Evolutionary conservation across 2,113 vertebrate genomes (phyloP).

Genomic region (Sander vitreus): DNA sequence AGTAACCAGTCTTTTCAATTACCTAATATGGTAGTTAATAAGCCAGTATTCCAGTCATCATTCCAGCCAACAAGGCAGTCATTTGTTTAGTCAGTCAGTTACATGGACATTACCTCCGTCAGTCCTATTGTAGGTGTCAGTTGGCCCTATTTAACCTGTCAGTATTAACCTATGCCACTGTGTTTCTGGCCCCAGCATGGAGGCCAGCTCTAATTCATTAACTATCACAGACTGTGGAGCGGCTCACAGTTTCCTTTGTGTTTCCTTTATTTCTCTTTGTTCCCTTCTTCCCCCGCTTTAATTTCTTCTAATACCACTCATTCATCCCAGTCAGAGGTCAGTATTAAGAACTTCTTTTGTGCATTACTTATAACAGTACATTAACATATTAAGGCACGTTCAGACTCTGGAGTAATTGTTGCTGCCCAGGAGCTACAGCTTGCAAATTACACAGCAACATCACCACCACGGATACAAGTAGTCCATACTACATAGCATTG

Average conservation of each 20-base stretch:
- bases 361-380: constrained; percentile 27
- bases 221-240: constrained; percentile 42
- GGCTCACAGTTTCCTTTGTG: constrained; percentile 39
- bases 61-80: constrained; percentile 9
- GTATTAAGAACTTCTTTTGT: constrained; percentile 60
- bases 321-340: constrained; percentile 60
- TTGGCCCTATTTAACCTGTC: constrained; percentile 17
- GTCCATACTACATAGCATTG: neutral
- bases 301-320: constrained; percentile 40
- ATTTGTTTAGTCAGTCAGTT: constrained; percentile 4
- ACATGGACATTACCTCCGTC: constrained; percentile 13
- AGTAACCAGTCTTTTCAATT: constrained; percentile 17
- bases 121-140: constrained; percentile 18
- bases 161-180: constrained; percentile 60
- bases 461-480: neutral
- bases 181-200: constrained; percentile 55
- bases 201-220: constrained; percentile 51
- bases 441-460: neutral
- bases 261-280: constrained; percentile 49
- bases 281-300: constrained; percentile 33
- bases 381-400: constrained; percentile 48
- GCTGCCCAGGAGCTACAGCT: constrained; percentile 27
- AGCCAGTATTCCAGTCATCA: constrained; percentile 5
- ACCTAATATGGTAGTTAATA: constrained; percentile 2
- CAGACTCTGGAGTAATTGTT: constrained; percentile 30